Evolutionary conservation across 2,113 vertebrate species (phyloP), one percentile per base, ranked within the genome.

Genomic region (Pelmatolapia mariae): DNA sequence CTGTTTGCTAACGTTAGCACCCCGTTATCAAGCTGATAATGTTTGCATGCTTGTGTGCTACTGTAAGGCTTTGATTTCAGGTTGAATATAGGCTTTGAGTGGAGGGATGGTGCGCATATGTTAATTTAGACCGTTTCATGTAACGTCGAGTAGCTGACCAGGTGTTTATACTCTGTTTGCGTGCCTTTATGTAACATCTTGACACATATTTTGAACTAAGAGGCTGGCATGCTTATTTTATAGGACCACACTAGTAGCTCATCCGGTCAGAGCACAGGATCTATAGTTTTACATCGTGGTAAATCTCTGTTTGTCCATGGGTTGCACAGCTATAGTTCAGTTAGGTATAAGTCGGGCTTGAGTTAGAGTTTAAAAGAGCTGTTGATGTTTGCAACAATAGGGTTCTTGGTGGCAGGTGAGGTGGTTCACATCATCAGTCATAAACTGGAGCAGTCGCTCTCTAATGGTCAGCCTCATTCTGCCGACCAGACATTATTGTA

Each of bases 1-100:
- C 91, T 88, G 61, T 4, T 53, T 80, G 94, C 90, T 90, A 88
- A 38, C 79, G 83, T 13, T 24, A 76, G 38, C 24, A 86, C 73
- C 86, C 82, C 78, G 89, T 90, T 87, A 87, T 4, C 76, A 81
- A 50, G 40, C 84, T 89, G 76, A 84, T 10, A 47, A 68, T 26
- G 52, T 86, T 13, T 84, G 18, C 54, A 22, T 81, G 40, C 66
- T 66, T 68, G 53, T 83, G 10, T 81, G 29, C 79, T 59, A 18
- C 40, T 45, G 13, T 33, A 29, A 52, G 31, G 33, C 22, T 12
- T 29, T 29, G 13, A 3, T 57, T 22, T 71, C 4, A 11, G 2
- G 16, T 18, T 12, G 2, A 66, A 24, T 66, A 33, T 45, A 16
- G 68, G 19, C 8, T 24, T 43, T 10, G 1, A 47, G 10, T 52